phyloP scores from a whole-genome alignment of 64 coral and sea anemone species.

The Hydrozoanthus tunicans region DNA sequence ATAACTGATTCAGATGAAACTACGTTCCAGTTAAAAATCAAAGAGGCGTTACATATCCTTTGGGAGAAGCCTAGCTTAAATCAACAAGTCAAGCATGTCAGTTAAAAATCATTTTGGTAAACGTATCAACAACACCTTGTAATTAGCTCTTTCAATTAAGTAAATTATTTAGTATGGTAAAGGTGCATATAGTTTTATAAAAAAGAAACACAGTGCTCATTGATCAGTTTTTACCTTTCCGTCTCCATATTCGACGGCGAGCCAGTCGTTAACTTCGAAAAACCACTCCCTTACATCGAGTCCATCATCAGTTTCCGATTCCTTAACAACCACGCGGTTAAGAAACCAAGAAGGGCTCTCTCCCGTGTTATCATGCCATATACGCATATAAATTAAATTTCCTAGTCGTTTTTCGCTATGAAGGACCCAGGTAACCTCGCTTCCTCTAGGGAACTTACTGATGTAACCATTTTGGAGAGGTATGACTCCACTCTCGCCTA shows the following conservation, averaged over 20 bases:
- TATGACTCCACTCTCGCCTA: constrained; percentile 31
- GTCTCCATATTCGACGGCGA: constrained; percentile 86
- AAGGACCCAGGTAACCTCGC: constrained; percentile 19
- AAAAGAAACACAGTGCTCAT: neutral
- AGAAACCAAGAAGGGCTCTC: constrained; percentile 79
- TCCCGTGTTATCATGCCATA: constrained; percentile 89
- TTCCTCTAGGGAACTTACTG: constrained; percentile 32
- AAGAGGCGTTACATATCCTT: too few relatives aligned
- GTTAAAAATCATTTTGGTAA: too few relatives aligned
- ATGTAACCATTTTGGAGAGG: neutral
- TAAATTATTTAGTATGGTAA: too few relatives aligned
- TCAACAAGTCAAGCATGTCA: too few relatives aligned
- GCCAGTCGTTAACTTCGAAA: constrained; percentile 79
- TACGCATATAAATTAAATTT: constrained; percentile 52
- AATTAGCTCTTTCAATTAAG: too few relatives aligned
- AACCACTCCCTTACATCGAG: constrained; percentile 55
- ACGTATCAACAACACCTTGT: too few relatives aligned
- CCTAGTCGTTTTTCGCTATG: constrained; percentile 10
- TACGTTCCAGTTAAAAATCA: too few relatives aligned
- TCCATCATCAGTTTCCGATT: constrained; percentile 35
- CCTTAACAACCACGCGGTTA: constrained; percentile 66
- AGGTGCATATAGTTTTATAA: too few relatives aligned
- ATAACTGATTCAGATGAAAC: too few relatives aligned
- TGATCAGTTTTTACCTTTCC: constrained; percentile 61
- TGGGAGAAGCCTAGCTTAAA: too few relatives aligned